A percentile compares a stretch with the other conserved stretches of the same genome.
Conservation (phyloP, 2,888 invertebrate genomes). For the Leucophenga montana region DNA sequence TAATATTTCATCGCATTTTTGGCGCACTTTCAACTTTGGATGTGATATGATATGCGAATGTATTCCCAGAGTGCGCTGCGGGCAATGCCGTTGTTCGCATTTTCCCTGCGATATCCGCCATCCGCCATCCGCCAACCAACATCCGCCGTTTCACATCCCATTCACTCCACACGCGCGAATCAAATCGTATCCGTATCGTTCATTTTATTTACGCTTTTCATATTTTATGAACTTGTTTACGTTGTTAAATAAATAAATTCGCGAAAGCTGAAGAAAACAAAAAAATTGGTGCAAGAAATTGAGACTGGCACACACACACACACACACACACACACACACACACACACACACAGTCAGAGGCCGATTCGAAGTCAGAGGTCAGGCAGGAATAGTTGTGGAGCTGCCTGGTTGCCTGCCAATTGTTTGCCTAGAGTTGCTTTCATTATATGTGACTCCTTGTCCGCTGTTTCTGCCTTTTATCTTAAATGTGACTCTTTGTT, state of each 20-base stretch:
- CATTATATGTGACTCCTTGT: background rate
- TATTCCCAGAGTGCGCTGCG: too few relatives aligned
- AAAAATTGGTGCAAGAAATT: background rate
- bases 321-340: too few relatives aligned
- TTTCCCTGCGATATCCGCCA: too few relatives aligned
- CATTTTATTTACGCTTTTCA: conserved; percentile 11
- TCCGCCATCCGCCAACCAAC: too few relatives aligned
- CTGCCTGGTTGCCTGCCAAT: background rate
- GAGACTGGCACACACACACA: too few relatives aligned
- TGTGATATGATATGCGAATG: too few relatives aligned
- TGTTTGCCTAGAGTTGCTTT: conserved; percentile 11
- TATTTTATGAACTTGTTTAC: conserved; percentile 28
- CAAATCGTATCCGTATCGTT: background rate
- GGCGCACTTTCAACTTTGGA: too few relatives aligned
- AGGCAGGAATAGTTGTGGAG: background rate
- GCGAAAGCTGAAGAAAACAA: background rate
- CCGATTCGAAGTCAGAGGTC: background rate
- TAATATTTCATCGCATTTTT: too few relatives aligned
- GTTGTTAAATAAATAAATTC: conserved; percentile 25
- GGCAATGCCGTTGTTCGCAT: too few relatives aligned
- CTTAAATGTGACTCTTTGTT: background rate
- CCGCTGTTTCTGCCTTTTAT: background rate
- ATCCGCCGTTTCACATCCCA: too few relatives aligned
- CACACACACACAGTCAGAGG: background rate
- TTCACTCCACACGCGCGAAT: background rate